These are phyloP conservation scores for Dicycla oo DNA, from an alignment of 2,888 invertebrate species.

Conservation along the genomic window DNA sequence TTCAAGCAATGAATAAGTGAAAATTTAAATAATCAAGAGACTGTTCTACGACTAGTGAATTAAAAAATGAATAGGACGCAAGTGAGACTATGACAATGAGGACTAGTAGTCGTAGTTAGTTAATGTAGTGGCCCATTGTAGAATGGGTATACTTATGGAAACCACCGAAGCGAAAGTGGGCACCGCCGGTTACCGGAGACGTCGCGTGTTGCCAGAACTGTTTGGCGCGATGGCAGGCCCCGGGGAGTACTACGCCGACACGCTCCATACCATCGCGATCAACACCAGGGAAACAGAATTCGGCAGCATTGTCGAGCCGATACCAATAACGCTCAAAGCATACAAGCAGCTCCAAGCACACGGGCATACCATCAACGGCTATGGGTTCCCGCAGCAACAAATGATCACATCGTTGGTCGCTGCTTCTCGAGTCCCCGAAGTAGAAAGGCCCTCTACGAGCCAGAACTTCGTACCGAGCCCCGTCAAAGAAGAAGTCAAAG, in stretches of 20 bases:
- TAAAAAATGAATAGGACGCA: conserved; percentile 74
- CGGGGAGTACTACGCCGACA: conserved; percentile 80
- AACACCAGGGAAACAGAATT: conserved; percentile 86
- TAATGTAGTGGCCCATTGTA: conserved; percentile 77
- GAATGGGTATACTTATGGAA: conserved; percentile 90
- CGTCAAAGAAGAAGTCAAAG: conserved; percentile 74
- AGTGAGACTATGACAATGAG: conserved; percentile 74
- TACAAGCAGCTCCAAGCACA: conserved; percentile 79
- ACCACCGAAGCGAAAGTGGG: conserved; percentile 85
- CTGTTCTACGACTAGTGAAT: conserved; percentile 41
- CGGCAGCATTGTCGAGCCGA: conserved; percentile 84
- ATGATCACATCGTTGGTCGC: conserved; percentile 73
- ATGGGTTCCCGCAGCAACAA: conserved; percentile 76
- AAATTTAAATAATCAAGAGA: conserved; percentile 51
- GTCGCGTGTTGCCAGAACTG: conserved; percentile 75
- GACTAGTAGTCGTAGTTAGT: conserved; percentile 75
- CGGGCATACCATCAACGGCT: conserved; percentile 75
- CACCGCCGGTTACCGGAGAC: conserved; percentile 80
- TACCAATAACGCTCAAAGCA: conserved; percentile 83
- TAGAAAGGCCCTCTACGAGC: conserved; percentile 73
- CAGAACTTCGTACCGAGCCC: conserved; percentile 70
- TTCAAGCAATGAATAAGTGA: conserved; percentile 62
- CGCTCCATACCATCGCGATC: conserved; percentile 83
- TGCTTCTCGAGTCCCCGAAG: conserved; percentile 71
- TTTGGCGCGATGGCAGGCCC: conserved; percentile 84